These are phyloP conservation scores for Idaea dimidiata DNA, from an alignment of 2,888 invertebrate species.

Conservation along the genomic window DNA sequence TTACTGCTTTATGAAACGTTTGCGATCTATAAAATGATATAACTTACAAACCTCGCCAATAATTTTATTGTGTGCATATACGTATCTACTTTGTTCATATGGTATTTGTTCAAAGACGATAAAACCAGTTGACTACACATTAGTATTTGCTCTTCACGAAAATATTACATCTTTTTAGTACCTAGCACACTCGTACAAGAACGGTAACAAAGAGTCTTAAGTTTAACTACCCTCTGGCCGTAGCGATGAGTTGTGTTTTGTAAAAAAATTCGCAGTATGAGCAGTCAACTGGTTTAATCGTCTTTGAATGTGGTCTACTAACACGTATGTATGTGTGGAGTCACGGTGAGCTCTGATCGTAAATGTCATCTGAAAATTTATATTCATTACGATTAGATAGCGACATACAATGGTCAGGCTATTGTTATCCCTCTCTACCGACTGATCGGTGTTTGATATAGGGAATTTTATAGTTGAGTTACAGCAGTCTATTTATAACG, in stretches of 20 bases:
- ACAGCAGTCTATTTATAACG: constrained; percentile 38
- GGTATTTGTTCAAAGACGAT: too few relatives aligned
- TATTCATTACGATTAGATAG: constrained; percentile 81
- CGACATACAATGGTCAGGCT: constrained; percentile 66
- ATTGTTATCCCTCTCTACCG: constrained; percentile 67
- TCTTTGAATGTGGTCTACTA: constrained; percentile 66
- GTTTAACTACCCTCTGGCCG: too few relatives aligned
- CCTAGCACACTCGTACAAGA: too few relatives aligned
- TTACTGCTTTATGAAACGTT: constrained; percentile 56
- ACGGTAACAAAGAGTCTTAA: too few relatives aligned
- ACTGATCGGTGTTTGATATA: constrained; percentile 76
- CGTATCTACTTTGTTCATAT: constrained; percentile 5
- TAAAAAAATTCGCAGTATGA: too few relatives aligned
- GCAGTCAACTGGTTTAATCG: too few relatives aligned
- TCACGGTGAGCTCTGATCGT: constrained; percentile 74
- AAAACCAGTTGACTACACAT: too few relatives aligned
- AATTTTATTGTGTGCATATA: constrained; percentile 26
- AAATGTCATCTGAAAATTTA: constrained; percentile 81
- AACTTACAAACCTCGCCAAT: constrained; percentile 41
- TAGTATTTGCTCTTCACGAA: too few relatives aligned
- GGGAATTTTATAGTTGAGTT: constrained; percentile 66
- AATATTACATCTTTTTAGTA: too few relatives aligned
- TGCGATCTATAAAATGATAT: constrained; percentile 65
- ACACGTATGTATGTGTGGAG: constrained; percentile 70
- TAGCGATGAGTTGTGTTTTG: too few relatives aligned